Evolutionary conservation across 2,888 invertebrate species (phyloP), one percentile per base, ranked within the genome.

Genomic region (Aphrophora alni): DNA sequence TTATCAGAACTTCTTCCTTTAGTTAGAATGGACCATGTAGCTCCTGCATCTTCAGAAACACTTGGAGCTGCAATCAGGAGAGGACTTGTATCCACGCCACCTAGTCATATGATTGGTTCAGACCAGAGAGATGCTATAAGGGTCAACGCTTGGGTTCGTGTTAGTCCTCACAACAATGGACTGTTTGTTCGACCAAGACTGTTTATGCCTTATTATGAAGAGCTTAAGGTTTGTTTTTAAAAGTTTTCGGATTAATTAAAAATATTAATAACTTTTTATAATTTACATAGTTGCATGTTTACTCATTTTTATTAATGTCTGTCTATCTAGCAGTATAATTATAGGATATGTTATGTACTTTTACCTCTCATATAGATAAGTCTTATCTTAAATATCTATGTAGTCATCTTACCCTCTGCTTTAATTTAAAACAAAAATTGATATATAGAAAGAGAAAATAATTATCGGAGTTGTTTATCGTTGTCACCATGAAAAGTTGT

Each of bases 201-300:
- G 83, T 98, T 98, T 89, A 94, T 96, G 91, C 98, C 98, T 59
- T 98, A 98, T 88, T 95, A 96, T 85, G 98, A 98, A 88, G 98
- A 98, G 90, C 93, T 97, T 14, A 98, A 97, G 92, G 95, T 94
- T 85, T 80, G 82, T 76, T 59, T 25, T 44, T n/a, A n/a, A n/a
- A n/a, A n/a, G n/a, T n/a, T n/a, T n/a, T n/a, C n/a, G n/a, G n/a
- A n/a, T n/a, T n/a, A n/a, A n/a, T n/a, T n/a, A n/a, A n/a, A n/a
- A n/a, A n/a, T n/a, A 70, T 12, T n/a, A 26, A 8, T 8, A 3
- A 17, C 26, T 8, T 25, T 38, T 12, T 38, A n/a, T 69, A n/a
- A n/a, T 0, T 21, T 38, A 21, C 21, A 14, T 74, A 8, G 26
- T n/a, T 10, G 5, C 8, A 75, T 25, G 0, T 78, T 12, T 33